These are phyloP conservation scores for Stegodyphus mimosarum DNA, from an alignment of 1,140 invertebrate species.

Conservation along the genomic window DNA sequence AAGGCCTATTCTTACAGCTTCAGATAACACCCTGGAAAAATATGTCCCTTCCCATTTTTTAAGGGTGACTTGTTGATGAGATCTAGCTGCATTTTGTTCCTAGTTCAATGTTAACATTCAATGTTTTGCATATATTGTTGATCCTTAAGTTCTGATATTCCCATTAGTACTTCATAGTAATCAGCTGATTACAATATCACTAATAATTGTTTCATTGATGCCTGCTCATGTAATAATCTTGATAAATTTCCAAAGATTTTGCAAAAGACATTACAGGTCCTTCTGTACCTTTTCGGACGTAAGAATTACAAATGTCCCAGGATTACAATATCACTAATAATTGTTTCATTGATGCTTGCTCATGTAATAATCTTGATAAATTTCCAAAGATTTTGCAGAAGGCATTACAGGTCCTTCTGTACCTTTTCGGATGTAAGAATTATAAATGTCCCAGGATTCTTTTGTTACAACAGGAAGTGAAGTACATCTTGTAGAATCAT, in stretches of 20 bases:
- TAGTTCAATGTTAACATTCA: too few relatives aligned
- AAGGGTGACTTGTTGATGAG: too few relatives aligned
- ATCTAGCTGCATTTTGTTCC: too few relatives aligned
- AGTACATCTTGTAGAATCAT: conserved; percentile 71
- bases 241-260: conserved; percentile 27
- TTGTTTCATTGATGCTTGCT: conserved; percentile 29
- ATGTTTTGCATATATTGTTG: too few relatives aligned
- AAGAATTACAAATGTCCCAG: conserved; percentile 77
- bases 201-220: conserved; percentile 10
- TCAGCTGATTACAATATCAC: too few relatives aligned
- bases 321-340: conserved; percentile 66
- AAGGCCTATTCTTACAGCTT: too few relatives aligned
- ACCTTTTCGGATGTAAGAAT: conserved; percentile 73
- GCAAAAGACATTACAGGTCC: conserved; percentile 69
- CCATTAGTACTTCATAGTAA: too few relatives aligned
- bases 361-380: conserved; percentile 28
- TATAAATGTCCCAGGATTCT: conserved; percentile 75
- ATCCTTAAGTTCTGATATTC: too few relatives aligned
- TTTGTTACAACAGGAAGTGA: conserved; percentile 75
- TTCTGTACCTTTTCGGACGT: conserved; percentile 70
- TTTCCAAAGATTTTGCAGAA: conserved; percentile 26
- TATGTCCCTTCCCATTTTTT: too few relatives aligned
- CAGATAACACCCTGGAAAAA: too few relatives aligned
- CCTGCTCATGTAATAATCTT: conserved; percentile 23
- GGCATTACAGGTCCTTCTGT: conserved; percentile 69